Conservation (phyloP, 2,888 invertebrate species). For the Anodontia alba region DNA sequence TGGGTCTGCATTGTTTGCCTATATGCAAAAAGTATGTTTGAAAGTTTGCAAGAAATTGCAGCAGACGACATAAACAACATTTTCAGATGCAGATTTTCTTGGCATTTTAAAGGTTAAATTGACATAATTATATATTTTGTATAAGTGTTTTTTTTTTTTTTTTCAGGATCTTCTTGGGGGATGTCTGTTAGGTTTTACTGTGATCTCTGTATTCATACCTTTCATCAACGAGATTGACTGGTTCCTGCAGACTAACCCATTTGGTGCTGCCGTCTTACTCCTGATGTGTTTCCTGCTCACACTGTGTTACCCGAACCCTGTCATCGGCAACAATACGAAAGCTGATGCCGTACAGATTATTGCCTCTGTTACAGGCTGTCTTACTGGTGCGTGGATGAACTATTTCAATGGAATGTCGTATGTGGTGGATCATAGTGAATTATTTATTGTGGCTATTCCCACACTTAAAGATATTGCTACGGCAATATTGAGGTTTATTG, state of each 20-base stretch:
- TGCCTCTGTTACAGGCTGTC: constrained; percentile 63
- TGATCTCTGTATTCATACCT: constrained; percentile 61
- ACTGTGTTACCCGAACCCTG: constrained; percentile 70
- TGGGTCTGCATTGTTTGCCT: too few relatives aligned
- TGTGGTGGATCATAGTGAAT: constrained; percentile 38
- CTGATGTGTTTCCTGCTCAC: constrained; percentile 70
- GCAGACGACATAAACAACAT: too few relatives aligned
- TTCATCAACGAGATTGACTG: constrained; percentile 69
- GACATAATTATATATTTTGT: too few relatives aligned
- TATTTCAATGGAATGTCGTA: constrained; percentile 71
- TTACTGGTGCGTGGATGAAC: constrained; percentile 71
- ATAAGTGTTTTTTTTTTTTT: too few relatives aligned
- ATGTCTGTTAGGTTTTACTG: constrained; percentile 51
- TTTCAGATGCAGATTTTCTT: too few relatives aligned
- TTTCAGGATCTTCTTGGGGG: constrained; percentile 75
- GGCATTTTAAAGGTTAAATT: too few relatives aligned
- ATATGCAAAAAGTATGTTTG: too few relatives aligned
- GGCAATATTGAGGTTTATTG: constrained; percentile 68
- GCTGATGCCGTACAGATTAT: constrained; percentile 74
- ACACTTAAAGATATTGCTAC: constrained; percentile 63
- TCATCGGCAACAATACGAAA: constrained; percentile 67
- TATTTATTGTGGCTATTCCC: constrained; percentile 60
- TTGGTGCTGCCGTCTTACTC: constrained; percentile 68
- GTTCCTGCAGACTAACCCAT: constrained; percentile 73
- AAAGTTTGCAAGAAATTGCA: too few relatives aligned